phyloP scores from a whole-genome alignment of 2,888 invertebrate genomes.

The Dendrolimus pini region DNA sequence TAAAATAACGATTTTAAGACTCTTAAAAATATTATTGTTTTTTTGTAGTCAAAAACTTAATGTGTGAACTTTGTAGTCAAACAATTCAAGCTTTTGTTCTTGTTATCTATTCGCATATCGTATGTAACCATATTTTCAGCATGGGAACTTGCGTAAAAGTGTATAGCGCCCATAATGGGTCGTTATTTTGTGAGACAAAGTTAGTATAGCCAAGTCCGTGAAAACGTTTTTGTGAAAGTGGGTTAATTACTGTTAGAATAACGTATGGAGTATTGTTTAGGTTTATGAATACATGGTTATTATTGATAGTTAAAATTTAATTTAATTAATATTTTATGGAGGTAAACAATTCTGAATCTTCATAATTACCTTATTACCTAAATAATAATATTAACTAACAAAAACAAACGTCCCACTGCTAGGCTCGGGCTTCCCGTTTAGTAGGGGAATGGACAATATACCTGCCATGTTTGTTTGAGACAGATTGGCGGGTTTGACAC shows the following conservation, averaged over 20 bases:
- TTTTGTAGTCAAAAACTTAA: not conserved
- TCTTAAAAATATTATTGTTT: too few species aligned
- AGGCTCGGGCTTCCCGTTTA: too few species aligned
- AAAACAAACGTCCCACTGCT: too few species aligned
- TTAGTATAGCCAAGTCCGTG: conserved; percentile 1
- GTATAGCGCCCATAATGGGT: not conserved
- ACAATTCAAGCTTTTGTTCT: not conserved
- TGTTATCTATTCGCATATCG: not conserved
- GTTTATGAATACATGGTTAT: not conserved
- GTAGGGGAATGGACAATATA: too few species aligned
- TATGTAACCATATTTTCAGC: not conserved
- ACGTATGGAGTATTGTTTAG: not conserved
- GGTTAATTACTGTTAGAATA: not conserved
- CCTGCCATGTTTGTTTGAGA: too few species aligned
- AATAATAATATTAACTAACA: too few species aligned
- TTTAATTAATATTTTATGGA: too few species aligned
- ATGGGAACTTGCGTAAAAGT: not conserved
- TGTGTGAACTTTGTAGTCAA: not conserved
- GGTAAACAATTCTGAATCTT: too few species aligned
- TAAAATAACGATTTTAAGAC: too few species aligned
- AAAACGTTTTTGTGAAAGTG: conserved; percentile 5
- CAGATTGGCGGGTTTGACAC: too few species aligned
- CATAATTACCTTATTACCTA: too few species aligned
- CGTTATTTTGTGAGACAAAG: not conserved
- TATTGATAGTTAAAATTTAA: too few species aligned